Conservation (phyloP, 2,888 invertebrate genomes). For the Folsomia candida region DNA sequence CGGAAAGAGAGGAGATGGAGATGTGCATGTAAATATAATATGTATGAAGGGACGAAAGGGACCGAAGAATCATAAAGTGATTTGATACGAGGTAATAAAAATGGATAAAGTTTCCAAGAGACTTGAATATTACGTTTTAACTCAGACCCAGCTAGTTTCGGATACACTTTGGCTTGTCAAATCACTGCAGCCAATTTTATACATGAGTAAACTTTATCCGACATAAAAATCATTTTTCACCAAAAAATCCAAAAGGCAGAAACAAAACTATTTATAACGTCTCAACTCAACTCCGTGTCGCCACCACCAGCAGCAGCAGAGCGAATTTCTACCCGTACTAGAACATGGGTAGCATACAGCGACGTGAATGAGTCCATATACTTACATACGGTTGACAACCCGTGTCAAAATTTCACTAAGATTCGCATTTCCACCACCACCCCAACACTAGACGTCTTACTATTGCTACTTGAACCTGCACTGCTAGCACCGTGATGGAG, state of each 20-base stretch:
- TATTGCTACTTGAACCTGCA: too few relatives aligned
- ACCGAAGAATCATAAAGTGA: not conserved
- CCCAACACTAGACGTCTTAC: too few relatives aligned
- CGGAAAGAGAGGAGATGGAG: too few relatives aligned
- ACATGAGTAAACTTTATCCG: not conserved
- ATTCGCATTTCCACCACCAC: too few relatives aligned
- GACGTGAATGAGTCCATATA: too few relatives aligned
- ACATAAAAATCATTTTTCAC: constrained; percentile 6
- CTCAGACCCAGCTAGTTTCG: not conserved
- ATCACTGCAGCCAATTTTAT: constrained; percentile 3
- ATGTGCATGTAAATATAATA: too few relatives aligned
- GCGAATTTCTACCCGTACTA: too few relatives aligned
- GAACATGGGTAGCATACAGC: too few relatives aligned
- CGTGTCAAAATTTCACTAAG: not conserved
- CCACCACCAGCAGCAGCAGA: too few relatives aligned
- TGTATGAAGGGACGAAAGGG: too few relatives aligned
- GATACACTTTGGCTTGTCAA: not conserved
- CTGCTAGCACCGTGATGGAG: too few relatives aligned
- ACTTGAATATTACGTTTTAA: not conserved
- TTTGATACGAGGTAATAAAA: not conserved
- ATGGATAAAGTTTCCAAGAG: not conserved
- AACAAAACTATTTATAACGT: not conserved
- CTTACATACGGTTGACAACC: constrained; percentile 3
- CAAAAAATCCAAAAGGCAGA: not conserved
- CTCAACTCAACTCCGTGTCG: not conserved